These are phyloP conservation scores for Balaenoptera acutorostrata DNA, from an alignment of 2,113 vertebrate genomes.

Conservation along the genomic window DNA sequence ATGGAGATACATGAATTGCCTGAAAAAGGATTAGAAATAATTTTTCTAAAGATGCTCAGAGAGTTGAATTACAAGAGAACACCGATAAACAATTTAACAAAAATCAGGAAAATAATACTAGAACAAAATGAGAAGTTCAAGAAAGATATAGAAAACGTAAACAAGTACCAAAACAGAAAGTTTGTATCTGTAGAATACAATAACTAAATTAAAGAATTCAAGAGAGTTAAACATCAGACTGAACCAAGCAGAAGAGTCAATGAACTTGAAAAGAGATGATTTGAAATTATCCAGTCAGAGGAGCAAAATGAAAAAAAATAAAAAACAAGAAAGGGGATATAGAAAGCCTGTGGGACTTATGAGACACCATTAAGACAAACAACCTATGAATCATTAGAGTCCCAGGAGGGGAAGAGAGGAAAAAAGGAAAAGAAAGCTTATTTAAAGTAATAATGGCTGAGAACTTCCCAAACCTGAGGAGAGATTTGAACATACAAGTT, in stretches of 20 bases:
- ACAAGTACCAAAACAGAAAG: not conserved
- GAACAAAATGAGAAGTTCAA: not conserved
- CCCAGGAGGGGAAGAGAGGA: not conserved
- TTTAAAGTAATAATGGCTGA: not conserved
- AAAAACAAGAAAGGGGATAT: not conserved
- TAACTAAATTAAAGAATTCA: not conserved
- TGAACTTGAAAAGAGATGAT: not conserved
- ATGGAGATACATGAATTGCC: not conserved
- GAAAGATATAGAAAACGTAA: not conserved
- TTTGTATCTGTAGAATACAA: not conserved
- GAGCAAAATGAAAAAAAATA: not conserved
- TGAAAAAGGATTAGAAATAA: not conserved
- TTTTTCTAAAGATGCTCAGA: not conserved
- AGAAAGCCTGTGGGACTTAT: not conserved
- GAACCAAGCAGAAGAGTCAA: not conserved
- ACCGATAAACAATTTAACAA: not conserved
- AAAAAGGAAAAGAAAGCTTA: not conserved
- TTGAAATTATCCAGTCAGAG: not conserved
- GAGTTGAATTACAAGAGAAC: not conserved
- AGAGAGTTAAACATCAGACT: not conserved
- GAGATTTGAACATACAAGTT: not conserved
- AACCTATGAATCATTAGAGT: not conserved
- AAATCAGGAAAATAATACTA: not conserved
- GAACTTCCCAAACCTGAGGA: not conserved
- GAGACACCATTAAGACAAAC: not conserved